These are phyloP conservation scores for Spheniscus humboldti DNA, from an alignment of 2,797 vertebrate species.

Conservation along the genomic window DNA sequence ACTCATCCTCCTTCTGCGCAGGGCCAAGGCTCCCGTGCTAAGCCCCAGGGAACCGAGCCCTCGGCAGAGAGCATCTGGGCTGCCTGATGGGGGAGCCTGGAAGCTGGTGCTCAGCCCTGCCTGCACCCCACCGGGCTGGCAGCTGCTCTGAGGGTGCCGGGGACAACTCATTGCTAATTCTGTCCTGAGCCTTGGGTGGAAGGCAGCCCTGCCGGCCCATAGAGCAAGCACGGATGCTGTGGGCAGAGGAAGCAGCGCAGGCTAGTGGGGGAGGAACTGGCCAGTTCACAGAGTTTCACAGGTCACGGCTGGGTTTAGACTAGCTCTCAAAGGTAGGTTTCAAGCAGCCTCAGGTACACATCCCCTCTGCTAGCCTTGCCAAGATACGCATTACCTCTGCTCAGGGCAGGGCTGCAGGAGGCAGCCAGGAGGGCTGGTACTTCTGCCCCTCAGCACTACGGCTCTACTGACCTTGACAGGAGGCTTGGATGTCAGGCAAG, in stretches of 20 bases:
- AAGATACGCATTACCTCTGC: not conserved
- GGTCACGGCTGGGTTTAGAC: rapidly evolving
- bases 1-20: not conserved
- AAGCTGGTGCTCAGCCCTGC: not conserved
- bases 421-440: not conserved
- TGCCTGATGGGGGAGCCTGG: not conserved
- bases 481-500: not conserved
- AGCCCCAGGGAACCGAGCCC: not conserved
- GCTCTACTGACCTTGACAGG: not conserved
- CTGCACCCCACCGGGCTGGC: not conserved
- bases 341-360: not conserved
- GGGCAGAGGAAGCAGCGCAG: not conserved
- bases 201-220: not conserved
- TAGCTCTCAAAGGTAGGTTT: not conserved
- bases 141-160: not conserved
- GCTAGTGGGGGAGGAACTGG: rapidly evolving
- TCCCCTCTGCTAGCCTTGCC: not conserved
- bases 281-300: not conserved
- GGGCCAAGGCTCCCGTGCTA: not conserved
- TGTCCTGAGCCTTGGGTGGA: not conserved
- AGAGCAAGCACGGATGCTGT: not conserved
- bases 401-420: not conserved
- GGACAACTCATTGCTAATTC: not conserved
- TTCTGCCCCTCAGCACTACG: rapidly evolving
- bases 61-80: not conserved